A percentile compares a stretch with the other conserved stretches of the same genome.
Evolutionary conservation across 2,888 invertebrate species (phyloP).

Genomic region (Brachylomia viminalis): DNA sequence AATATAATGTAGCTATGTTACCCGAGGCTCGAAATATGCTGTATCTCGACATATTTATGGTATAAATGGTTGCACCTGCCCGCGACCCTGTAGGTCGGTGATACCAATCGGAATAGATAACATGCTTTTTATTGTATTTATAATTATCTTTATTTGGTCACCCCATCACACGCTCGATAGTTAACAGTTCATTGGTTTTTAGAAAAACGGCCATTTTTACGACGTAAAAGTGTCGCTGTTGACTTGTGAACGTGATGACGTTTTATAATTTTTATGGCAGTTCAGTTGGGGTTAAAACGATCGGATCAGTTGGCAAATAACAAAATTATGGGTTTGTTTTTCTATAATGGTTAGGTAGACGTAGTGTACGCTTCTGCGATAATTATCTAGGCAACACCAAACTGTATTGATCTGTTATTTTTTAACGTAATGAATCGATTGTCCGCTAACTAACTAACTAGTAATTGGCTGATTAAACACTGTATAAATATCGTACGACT

Average conservation of each 20-base stretch:
- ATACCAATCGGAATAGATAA: constrained; percentile 74
- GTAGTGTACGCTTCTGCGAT: background rate
- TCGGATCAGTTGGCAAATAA: constrained; percentile 13
- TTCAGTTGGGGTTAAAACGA: constrained; percentile 21
- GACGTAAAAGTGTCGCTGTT: constrained; percentile 56
- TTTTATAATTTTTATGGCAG: constrained; percentile 35
- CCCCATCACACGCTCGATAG: constrained; percentile 67
- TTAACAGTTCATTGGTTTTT: constrained; percentile 69
- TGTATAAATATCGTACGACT: constrained; percentile 12
- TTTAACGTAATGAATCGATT: constrained; percentile 24
- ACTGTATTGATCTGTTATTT: background rate
- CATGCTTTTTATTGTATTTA: constrained; percentile 67
- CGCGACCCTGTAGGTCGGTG: constrained; percentile 75
- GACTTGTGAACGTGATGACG: constrained; percentile 49
- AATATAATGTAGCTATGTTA: constrained; percentile 77
- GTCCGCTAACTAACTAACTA: background rate
- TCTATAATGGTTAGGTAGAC: constrained; percentile 6
- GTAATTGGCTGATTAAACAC: constrained; percentile 39
- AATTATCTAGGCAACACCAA: constrained; percentile 4
- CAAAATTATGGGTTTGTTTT: constrained; percentile 21
- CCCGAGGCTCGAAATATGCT: constrained; percentile 78
- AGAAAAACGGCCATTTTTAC: constrained; percentile 66
- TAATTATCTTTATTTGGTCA: constrained; percentile 76
- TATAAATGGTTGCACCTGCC: constrained; percentile 78
- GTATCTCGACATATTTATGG: constrained; percentile 74